Conservation (phyloP, 2,113 vertebrate species). For the Falco punctatus region DNA sequence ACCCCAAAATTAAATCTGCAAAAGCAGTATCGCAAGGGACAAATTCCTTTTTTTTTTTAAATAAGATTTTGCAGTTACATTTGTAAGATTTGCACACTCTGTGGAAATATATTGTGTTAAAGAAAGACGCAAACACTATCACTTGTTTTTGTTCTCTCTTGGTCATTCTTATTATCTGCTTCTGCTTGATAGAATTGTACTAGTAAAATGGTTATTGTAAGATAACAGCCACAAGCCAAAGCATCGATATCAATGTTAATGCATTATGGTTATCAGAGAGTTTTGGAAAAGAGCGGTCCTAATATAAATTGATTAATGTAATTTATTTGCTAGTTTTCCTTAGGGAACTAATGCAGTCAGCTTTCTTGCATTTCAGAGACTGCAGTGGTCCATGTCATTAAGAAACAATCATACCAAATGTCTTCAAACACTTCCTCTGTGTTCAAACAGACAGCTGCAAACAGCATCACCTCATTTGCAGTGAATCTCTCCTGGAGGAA, state of each 20-base stretch:
- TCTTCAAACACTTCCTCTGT: neutral
- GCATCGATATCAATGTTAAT: neutral
- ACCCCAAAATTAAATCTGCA: neutral
- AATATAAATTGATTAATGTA: neutral
- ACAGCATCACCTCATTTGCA: neutral
- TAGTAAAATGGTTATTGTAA: neutral
- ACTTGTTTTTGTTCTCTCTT: neutral
- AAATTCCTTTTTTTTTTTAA: too few species aligned
- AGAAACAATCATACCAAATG: neutral
- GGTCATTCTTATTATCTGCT: neutral
- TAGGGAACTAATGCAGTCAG: neutral
- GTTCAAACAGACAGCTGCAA: neutral
- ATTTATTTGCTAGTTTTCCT: neutral
- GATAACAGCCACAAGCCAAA: neutral
- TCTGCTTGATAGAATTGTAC: neutral
- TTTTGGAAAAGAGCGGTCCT: neutral
- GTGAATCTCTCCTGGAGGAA: neutral
- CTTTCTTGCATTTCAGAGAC: neutral
- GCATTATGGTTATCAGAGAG: neutral
- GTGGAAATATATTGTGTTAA: neutral
- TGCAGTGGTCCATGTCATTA: neutral
- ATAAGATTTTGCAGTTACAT: neutral
- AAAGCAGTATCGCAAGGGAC: neutral
- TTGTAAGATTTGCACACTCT: neutral
- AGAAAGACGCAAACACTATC: neutral